Evolutionary conservation across 2,113 vertebrate genomes (phyloP).

Genomic region (Laterallus jamaicensis): DNA sequence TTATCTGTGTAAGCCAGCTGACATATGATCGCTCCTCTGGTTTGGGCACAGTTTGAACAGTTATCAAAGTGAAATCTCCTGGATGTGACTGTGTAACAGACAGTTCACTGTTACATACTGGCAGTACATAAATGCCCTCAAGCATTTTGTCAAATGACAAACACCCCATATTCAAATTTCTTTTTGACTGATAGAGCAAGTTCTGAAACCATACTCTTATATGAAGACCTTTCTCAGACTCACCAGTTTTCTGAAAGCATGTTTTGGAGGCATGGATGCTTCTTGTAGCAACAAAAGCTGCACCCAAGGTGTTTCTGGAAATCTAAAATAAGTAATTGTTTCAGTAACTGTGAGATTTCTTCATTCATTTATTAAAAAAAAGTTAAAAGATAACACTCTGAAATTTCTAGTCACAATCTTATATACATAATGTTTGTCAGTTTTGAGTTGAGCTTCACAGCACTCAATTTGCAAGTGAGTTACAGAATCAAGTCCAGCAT

Average conservation of each 20-base stretch:
- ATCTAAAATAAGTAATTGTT: constrained; percentile 61
- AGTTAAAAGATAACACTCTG: fast-evolving
- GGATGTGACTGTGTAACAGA: fast-evolving
- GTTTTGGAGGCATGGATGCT: constrained; percentile 87
- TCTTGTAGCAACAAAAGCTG: constrained; percentile 88
- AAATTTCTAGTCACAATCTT: neutral
- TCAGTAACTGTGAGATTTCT: neutral
- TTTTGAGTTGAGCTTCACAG: neutral
- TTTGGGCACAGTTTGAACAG: fast-evolving
- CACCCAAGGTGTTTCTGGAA: constrained; percentile 81
- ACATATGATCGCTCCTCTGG: fast-evolving
- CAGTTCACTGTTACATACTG: neutral
- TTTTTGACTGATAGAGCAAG: neutral
- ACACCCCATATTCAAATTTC: neutral
- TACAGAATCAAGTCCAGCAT: neutral
- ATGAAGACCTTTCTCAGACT: neutral
- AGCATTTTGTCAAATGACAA: neutral
- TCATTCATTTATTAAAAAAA: neutral
- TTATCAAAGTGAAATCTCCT: neutral
- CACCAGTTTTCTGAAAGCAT: constrained; percentile 90
- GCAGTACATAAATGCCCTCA: fast-evolving
- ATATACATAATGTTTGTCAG: fast-evolving
- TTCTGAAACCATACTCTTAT: neutral
- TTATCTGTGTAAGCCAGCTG: neutral
- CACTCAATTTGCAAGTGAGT: fast-evolving